phyloP scores from a whole-genome alignment of 92 coral and sea anemone species.

The Zoanthus gigantus region DNA sequence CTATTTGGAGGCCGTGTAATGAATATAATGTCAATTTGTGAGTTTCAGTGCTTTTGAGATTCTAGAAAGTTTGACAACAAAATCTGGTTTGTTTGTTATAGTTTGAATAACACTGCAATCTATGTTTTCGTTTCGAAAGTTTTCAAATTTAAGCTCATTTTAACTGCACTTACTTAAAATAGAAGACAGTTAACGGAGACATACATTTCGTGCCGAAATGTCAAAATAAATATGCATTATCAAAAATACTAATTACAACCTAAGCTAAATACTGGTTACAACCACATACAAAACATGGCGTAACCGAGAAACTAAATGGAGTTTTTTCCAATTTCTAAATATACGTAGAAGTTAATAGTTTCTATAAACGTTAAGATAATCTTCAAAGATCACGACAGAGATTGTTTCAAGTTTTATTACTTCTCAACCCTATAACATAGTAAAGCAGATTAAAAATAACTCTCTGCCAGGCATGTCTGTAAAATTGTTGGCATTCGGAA shows the following conservation, averaged over 20 bases:
- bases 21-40: not conserved
- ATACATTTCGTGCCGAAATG: conserved; percentile 2
- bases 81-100: not conserved
- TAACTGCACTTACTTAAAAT: not conserved
- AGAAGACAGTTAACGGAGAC: not conserved
- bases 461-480: not conserved
- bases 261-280: not conserved
- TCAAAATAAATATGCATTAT: conserved; percentile 3
- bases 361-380: not conserved
- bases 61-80: not conserved
- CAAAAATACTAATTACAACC: not conserved
- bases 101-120: not conserved
- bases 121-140: not conserved
- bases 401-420: not conserved
- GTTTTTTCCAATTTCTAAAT: not conserved
- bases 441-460: not conserved
- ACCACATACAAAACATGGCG: not conserved
- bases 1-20: not conserved
- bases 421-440: not conserved
- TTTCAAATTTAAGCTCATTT: not conserved
- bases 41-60: not conserved
- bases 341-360: not conserved
- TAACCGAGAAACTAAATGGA: not conserved
- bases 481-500: too few species aligned
- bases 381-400: not conserved